Evolutionary conservation across 2,888 invertebrate genomes (phyloP).

Genomic region (Pristionchus fissidentatus): DNA sequence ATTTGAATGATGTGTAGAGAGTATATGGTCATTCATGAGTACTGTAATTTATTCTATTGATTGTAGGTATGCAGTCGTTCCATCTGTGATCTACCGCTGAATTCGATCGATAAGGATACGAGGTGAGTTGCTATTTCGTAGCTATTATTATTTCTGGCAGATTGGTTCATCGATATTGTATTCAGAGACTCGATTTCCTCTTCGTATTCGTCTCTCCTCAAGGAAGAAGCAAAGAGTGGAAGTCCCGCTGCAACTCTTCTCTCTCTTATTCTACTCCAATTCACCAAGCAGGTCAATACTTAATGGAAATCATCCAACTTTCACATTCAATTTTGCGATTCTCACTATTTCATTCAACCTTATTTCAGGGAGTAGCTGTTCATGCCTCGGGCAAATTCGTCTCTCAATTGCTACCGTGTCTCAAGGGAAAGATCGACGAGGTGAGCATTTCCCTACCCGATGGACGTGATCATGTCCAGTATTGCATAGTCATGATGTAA

Average conservation of each 20-base stretch:
- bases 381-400: conserved; percentile 49
- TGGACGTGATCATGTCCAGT: no score
- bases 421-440: conserved; percentile 26
- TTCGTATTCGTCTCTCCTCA: neutral
- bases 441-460: neutral
- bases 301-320: neutral
- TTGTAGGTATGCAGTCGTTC: conserved; percentile 36
- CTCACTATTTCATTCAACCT: neutral
- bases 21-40: neutral
- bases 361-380: conserved; percentile 19
- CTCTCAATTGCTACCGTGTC: conserved; percentile 28
- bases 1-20: neutral
- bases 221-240: neutral
- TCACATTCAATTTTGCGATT: neutral
- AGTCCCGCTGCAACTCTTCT: conserved; percentile 40
- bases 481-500: neutral
- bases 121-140: neutral
- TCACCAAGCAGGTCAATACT: neutral
- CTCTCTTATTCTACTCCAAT: conserved; percentile 43
- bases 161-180: neutral
- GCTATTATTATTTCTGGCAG: neutral
- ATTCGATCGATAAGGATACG: conserved; percentile 27
- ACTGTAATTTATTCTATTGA: neutral
- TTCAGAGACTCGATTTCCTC: conserved; percentile 1
- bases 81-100: conserved; percentile 45